Conservation (phyloP, 2,113 vertebrate species). For the Oophaga pumilio region DNA sequence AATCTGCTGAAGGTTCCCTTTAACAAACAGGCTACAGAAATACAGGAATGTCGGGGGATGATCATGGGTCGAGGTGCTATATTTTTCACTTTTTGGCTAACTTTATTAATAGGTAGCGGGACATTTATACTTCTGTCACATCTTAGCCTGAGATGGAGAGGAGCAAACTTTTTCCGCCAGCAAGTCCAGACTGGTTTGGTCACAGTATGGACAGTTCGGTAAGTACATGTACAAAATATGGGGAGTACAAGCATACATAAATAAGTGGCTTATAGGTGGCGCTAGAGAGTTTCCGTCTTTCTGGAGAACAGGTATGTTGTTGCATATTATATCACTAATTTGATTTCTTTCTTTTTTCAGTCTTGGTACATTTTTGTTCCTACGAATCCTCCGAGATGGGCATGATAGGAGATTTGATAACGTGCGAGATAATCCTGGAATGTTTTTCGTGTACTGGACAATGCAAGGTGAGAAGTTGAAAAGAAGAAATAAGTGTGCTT, state of each 20-base stretch:
- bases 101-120: conserved; percentile 68
- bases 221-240: neutral
- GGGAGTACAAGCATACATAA: neutral
- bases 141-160: conserved; percentile 76
- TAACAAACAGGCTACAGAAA: too few species aligned
- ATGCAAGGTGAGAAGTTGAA: conserved; percentile 73
- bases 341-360: conserved; percentile 61
- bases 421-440: conserved; percentile 73
- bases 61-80: neutral
- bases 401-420: conserved; percentile 76
- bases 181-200: conserved; percentile 76
- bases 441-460: conserved; percentile 79
- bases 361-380: conserved; percentile 77
- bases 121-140: conserved; percentile 77
- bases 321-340: neutral
- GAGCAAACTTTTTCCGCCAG: conserved; percentile 70
- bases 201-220: conserved; percentile 78
- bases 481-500: neutral
- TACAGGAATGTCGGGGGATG: too few species aligned
- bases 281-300: neutral
- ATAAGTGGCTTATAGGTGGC: neutral
- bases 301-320: neutral
- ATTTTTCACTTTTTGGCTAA: neutral
- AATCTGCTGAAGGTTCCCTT: too few species aligned
- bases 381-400: conserved; percentile 78